Evolutionary conservation across 2,113 vertebrate species (phyloP).

Genomic region (Cettia cetti): DNA sequence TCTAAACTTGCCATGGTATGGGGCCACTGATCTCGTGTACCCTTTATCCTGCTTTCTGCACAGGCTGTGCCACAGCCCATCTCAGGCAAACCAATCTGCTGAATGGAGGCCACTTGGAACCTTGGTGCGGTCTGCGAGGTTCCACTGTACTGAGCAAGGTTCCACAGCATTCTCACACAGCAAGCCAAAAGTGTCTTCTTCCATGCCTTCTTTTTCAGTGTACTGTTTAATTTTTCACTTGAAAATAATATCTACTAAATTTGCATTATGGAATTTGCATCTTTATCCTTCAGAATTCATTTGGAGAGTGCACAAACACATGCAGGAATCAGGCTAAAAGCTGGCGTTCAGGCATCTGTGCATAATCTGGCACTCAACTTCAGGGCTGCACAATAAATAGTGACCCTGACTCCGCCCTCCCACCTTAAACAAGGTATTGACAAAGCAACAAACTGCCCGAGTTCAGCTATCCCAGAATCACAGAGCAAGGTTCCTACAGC

Average conservation of each 20-base stretch:
- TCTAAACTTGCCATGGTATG: fast-evolving
- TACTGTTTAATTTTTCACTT: background rate
- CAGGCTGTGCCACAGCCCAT: background rate
- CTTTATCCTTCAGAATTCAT: background rate
- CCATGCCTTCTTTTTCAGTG: background rate
- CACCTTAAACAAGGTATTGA: background rate
- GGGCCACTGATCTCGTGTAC: fast-evolving
- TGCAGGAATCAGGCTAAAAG: background rate
- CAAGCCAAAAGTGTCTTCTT: background rate
- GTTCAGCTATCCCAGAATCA: fast-evolving
- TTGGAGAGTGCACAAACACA: background rate
- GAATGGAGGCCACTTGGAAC: background rate
- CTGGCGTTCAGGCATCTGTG: background rate
- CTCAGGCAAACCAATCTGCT: background rate
- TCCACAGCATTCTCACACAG: background rate
- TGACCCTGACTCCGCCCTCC: fast-evolving
- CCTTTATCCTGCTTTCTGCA: background rate
- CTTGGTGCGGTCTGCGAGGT: fast-evolving
- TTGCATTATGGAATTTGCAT: background rate
- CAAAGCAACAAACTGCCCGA: fast-evolving
- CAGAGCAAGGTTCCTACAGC: fast-evolving
- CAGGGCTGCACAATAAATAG: fast-evolving
- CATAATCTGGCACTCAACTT: background rate
- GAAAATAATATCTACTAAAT: background rate
- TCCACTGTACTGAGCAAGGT: background rate